Evolutionary conservation across 2,888 invertebrate genomes (phyloP).

Genomic region (Phlogophora meticulosa): DNA sequence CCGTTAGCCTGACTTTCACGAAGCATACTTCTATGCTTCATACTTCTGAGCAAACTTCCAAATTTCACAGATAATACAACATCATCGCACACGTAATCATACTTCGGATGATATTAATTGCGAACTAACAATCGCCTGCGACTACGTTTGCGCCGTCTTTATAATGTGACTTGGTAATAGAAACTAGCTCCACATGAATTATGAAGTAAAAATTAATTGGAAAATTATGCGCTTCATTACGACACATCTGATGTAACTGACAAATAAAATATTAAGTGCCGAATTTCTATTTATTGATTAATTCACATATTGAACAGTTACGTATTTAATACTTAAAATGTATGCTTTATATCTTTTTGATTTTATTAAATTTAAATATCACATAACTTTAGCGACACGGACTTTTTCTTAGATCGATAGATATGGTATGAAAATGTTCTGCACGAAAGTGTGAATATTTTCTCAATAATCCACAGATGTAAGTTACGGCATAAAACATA

Average conservation of each 20-base stretch:
- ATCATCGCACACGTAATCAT: slow-evolving; percentile 58
- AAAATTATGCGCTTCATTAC: slow-evolving; percentile 28
- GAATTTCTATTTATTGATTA: slow-evolving; percentile 18
- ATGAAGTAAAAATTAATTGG: slow-evolving; percentile 8
- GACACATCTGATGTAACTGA: slow-evolving; percentile 22
- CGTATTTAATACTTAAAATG: neutral
- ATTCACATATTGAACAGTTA: slow-evolving; percentile 21
- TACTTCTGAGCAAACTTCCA: slow-evolving; percentile 53
- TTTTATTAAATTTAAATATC: slow-evolving; percentile 7
- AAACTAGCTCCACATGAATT: slow-evolving; percentile 26
- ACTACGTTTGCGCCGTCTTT: slow-evolving; percentile 7
- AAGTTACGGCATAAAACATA: slow-evolving; percentile 24
- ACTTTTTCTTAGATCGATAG: slow-evolving; percentile 3
- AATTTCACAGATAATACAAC: slow-evolving; percentile 54
- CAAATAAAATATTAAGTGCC: slow-evolving; percentile 4
- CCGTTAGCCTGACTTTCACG: slow-evolving; percentile 69
- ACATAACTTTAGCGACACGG: neutral
- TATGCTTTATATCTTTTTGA: neutral
- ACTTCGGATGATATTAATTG: slow-evolving; percentile 33
- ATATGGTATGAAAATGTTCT: neutral
- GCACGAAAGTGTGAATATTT: slow-evolving; percentile 26
- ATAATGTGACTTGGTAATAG: neutral
- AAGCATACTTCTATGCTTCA: slow-evolving; percentile 62
- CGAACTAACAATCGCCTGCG: slow-evolving; percentile 11
- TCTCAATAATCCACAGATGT: slow-evolving; percentile 16